A percentile compares a stretch with the other conserved stretches of the same genome.
Conservation (phyloP, 1,140 invertebrate genomes). For the Meloidogyne floridensis region DNA sequence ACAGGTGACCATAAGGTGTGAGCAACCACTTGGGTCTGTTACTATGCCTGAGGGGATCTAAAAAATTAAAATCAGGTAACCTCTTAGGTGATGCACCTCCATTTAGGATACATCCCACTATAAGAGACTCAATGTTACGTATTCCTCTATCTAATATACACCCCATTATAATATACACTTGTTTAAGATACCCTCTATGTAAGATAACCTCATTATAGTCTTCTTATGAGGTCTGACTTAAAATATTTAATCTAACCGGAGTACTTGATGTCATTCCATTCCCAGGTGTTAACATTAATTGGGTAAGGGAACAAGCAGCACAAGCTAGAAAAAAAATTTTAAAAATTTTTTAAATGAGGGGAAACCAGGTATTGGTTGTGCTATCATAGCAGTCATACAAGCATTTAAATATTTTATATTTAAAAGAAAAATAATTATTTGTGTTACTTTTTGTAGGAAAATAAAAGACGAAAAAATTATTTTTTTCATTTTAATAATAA, state of each 20-base stretch:
- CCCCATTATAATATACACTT: no score
- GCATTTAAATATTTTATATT: not conserved
- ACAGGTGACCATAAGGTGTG: conserved; percentile 1
- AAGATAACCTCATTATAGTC: no score
- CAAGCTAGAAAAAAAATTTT: conserved; percentile 6
- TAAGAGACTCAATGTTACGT: no score
- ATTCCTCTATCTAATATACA: no score
- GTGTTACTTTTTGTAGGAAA: no score
- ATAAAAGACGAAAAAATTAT: no score
- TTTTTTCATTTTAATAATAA: no score
- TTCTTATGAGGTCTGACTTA: no score
- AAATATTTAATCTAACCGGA: not conserved
- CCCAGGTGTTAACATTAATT: conserved; percentile 15
- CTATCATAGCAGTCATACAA: not conserved
- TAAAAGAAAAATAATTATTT: not conserved
- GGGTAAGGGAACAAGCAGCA: not conserved
- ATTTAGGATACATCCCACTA: no score
- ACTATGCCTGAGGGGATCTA: not conserved
- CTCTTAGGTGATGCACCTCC: no score
- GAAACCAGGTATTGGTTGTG: not conserved
- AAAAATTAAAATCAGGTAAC: not conserved
- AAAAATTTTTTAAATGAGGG: not conserved
- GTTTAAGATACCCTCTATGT: no score
- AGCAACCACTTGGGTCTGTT: not conserved
- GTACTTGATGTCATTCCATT: conserved; percentile 10